These are phyloP conservation scores for human (Homo sapiens) DNA, from an alignment of 2,113 vertebrate genomes.

Conservation along the genomic window DNA sequence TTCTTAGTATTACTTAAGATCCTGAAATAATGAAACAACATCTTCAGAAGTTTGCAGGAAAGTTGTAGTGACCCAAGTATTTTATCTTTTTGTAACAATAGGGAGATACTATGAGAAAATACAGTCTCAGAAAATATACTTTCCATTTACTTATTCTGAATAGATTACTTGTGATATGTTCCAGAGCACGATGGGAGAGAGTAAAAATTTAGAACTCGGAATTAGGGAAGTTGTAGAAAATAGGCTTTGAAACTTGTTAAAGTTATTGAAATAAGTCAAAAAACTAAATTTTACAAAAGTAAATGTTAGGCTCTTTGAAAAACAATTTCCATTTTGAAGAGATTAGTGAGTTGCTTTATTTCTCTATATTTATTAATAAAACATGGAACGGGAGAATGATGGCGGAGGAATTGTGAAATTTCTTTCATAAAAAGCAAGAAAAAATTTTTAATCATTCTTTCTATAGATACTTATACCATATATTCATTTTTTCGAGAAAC, in stretches of 20 bases:
- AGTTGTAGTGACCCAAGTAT: neutral
- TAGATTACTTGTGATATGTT: neutral
- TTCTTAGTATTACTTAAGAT: neutral
- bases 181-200: neutral
- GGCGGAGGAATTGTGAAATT: neutral
- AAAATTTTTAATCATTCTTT: neutral
- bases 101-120: neutral
- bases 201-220: neutral
- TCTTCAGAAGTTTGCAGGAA: neutral
- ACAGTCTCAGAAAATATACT: neutral
- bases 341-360: neutral
- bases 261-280: neutral
- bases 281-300: neutral
- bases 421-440: neutral
- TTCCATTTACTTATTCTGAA: neutral
- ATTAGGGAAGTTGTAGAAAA: neutral
- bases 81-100: neutral
- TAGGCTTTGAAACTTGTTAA: neutral
- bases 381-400: neutral
- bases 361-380: neutral
- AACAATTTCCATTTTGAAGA: neutral
- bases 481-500: neutral
- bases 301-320: neutral
- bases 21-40: neutral
- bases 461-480: neutral